These are phyloP conservation scores for Tyria jacobaeae DNA, from an alignment of 2,888 invertebrate species.

Conservation along the genomic window DNA sequence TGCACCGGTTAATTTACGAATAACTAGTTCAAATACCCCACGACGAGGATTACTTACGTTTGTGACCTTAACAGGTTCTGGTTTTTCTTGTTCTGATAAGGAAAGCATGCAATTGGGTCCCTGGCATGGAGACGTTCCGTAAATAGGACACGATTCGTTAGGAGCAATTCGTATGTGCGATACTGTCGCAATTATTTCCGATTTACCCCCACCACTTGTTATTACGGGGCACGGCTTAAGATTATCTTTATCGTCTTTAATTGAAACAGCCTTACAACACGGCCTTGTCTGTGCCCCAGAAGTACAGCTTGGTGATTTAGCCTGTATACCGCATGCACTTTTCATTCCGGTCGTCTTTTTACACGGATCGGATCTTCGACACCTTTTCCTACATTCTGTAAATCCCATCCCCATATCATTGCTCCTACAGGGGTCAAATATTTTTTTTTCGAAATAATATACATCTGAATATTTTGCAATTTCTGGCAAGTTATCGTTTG, in stretches of 20 bases:
- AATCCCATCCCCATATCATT: conserved; percentile 68
- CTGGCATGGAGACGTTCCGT: conserved; percentile 68
- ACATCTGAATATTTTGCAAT: conserved; percentile 59
- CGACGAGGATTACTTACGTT: conserved; percentile 72
- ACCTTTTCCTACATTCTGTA: conserved; percentile 22
- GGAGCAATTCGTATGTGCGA: conserved; percentile 76
- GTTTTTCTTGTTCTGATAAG: conserved; percentile 57
- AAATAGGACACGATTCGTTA: conserved; percentile 66
- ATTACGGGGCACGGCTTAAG: conserved; percentile 33
- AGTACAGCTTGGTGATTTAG: conserved; percentile 33
- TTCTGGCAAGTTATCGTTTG: conserved; percentile 27
- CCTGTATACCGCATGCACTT: conserved; percentile 39
- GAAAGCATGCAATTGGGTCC: conserved; percentile 72
- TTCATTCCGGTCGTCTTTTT: conserved; percentile 14
- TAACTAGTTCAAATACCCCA: conserved; percentile 79
- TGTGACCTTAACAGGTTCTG: conserved; percentile 72
- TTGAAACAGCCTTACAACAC: conserved; percentile 63
- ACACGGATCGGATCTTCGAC: neutral
- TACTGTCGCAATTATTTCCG: conserved; percentile 70
- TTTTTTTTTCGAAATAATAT: conserved; percentile 71
- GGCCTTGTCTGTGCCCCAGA: conserved; percentile 55
- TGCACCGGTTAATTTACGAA: conserved; percentile 74
- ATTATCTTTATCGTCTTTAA: conserved; percentile 57
- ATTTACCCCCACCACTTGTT: conserved; percentile 33
- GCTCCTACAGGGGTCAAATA: conserved; percentile 39